Base-by-base conservation (phyloP, 2,113 vertebrate genomes). In the Machaerirhynchus nigripectus region DNA sequence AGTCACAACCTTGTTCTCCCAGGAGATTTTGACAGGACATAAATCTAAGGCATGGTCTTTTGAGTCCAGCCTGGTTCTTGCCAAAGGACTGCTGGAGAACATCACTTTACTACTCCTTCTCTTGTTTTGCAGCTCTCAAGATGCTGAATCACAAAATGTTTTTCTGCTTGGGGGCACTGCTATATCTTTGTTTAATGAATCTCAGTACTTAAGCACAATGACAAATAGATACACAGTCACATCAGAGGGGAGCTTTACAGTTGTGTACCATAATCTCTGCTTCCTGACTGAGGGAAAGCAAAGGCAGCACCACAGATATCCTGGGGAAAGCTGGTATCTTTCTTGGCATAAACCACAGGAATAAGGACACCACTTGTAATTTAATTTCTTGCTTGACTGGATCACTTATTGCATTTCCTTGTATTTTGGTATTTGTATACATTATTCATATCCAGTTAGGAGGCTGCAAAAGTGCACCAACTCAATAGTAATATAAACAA, bases 381-480 rank as follows among this genome's bases (percentile, higher is more conserved):
- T 96, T 87, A 93, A 96, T 96, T 97, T 97, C 68, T 83, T 96
- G 71, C 91, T 96, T 92, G 89, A 89, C 80, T 96, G 90, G 59
- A 89, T 86, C 70, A 63, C 68, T 87, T 94, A 95, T 65, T 94
- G 65, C 50, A n/a, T 95, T 89, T 69, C 74, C 76, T 96, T 92
- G 87, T 94, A 44, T 85, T 89, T 93, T 87, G 57, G 47, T 56
- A 84, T 67, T 92, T 88, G 33, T 57, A 85, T 96, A 64, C 87
- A 95, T 96, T 83, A 92, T 87, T 93, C 92, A 96, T 90, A 79
- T 15, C 33, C 76, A 85, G 81, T 86, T 71, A 82, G 46, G 37
- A 52, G 47, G 35, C 33, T 78, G 71, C 56, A 89, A 37, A 86
- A 93, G 61, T 50, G 33, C 47, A 84, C 44, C 39, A 67, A 5